Base-by-base conservation (phyloP, 37 sponge, comb jelly and placozoan species). In the Aplysina aerophoba region DNA sequence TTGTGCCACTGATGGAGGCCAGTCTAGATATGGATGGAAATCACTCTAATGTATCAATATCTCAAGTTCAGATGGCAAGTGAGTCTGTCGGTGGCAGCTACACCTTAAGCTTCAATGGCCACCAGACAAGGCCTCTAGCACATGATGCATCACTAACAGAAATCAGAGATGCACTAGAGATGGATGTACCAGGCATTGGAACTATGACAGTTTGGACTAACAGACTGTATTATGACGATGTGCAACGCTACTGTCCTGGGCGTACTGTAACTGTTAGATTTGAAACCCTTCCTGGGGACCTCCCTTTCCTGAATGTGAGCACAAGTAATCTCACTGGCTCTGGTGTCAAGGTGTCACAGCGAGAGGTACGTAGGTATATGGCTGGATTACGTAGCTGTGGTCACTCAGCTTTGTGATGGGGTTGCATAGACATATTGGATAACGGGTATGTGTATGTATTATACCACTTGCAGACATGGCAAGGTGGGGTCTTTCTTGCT, bases 401-500 rank as follows among this genome's bases (percentile, higher is more conserved):
- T 4, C 39, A 80, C 56, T 40, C 15, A 35, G 57, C 21, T n/a
- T 44, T 44, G 50, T 44, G 50, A 8, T 44, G 50, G 50, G 3
- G 50, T 11, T 44, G 8, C 6, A 44, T 44, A 8, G 3, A 44
- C 50, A 44, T 44, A n/a, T n/a, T n/a, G n/a, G n/a, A n/a, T n/a
- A 21, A 17, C 19, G 62, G 33, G 21, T 81, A 59, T 60, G 20
- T 38, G 37, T 38, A 25, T 62, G n/a, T 25, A 39, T 12, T 21
- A 4, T 30, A 27, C 22, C 25, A 12, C 60, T 65, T 58, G 19
- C 59, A 90, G 91, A 56, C 34, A n/a, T 59, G 73, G 65, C 81
- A 90, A 36, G 96, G 96, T 50, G 96, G 96, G 25, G 63, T 95
- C 30, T 87, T 95, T 35, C 58, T 92, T 0, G 36, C 73, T 15